Percentiles rank a stretch among this genome's conserved stretches.
phyloP scores from a whole-genome alignment of 2,113 vertebrate genomes.

The Struthio camelus region DNA sequence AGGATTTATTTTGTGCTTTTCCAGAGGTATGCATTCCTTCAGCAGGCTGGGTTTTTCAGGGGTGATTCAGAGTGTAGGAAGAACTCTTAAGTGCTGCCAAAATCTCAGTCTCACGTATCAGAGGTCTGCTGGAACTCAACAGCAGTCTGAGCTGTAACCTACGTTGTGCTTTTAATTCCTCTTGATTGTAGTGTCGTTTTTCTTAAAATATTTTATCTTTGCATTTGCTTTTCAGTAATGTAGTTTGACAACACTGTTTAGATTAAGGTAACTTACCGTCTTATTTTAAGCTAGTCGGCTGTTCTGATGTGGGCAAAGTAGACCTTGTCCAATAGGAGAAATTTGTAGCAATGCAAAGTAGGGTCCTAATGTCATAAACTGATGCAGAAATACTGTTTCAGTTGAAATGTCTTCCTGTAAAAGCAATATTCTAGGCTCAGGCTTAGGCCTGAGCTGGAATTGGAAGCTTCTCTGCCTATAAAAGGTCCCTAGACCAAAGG shows the following conservation, averaged over 20 bases:
- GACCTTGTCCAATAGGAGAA: background rate
- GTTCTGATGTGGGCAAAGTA: background rate
- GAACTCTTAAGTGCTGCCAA: background rate
- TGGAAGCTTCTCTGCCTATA: background rate
- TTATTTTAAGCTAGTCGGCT: background rate
- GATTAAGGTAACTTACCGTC: background rate
- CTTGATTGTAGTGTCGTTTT: background rate
- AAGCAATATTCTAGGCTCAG: background rate
- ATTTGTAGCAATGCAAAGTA: background rate
- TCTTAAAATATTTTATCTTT: background rate
- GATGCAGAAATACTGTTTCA: background rate
- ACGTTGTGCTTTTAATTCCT: fast-evolving
- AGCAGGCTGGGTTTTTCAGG: background rate
- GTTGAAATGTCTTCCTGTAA: background rate
- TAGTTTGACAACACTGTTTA: background rate
- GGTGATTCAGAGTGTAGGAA: background rate
- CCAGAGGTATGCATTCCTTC: constrained; percentile 11
- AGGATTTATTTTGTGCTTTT: background rate
- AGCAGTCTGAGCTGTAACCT: background rate
- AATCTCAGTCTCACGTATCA: fast-evolving
- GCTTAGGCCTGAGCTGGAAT: background rate
- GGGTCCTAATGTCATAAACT: background rate
- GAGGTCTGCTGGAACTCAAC: background rate
- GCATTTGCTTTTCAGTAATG: background rate
- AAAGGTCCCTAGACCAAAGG: background rate